phyloP scores from a whole-genome alignment of 2,888 invertebrate genomes.

The Plagiodera versicolora region DNA sequence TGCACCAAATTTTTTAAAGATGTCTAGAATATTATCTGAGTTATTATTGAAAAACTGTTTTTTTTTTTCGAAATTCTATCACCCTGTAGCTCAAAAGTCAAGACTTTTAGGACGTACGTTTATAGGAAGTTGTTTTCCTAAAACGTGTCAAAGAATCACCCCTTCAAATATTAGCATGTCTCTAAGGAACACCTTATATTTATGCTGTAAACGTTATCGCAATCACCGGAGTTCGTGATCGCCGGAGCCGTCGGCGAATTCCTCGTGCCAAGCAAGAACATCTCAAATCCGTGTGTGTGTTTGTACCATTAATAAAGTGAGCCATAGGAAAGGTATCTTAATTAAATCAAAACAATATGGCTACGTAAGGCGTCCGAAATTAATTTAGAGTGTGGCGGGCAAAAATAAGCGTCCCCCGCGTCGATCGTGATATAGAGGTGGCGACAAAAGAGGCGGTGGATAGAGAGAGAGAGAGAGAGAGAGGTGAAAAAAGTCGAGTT shows the following conservation, averaged over 20 bases:
- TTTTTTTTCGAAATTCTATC: no score
- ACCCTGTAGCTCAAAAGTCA: no score
- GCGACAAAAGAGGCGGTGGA: background rate
- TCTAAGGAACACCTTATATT: no score
- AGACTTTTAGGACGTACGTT: no score
- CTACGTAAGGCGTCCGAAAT: constrained; percentile 51
- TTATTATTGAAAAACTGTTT: no score
- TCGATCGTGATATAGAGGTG: constrained; percentile 12
- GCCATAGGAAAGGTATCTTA: constrained; percentile 52
- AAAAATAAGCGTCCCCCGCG: constrained; percentile 16
- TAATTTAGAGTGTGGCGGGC: constrained; percentile 44
- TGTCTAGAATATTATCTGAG: no score
- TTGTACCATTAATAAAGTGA: constrained; percentile 48
- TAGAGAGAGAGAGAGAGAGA: background rate
- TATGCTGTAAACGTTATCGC: no score
- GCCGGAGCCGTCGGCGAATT: constrained; percentile 4
- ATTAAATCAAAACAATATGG: constrained; percentile 55
- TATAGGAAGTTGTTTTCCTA: no score
- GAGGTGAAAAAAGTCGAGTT: background rate
- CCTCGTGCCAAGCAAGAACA: constrained; percentile 18
- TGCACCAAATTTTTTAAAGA: no score
- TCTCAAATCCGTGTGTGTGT: constrained; percentile 25
- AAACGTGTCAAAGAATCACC: no score
- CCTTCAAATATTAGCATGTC: no score
- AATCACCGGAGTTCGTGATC: no score